Evolutionary conservation across 2,113 vertebrate genomes (phyloP), one percentile per base, ranked within the genome.

Genomic region (Xerus inauris): DNA sequence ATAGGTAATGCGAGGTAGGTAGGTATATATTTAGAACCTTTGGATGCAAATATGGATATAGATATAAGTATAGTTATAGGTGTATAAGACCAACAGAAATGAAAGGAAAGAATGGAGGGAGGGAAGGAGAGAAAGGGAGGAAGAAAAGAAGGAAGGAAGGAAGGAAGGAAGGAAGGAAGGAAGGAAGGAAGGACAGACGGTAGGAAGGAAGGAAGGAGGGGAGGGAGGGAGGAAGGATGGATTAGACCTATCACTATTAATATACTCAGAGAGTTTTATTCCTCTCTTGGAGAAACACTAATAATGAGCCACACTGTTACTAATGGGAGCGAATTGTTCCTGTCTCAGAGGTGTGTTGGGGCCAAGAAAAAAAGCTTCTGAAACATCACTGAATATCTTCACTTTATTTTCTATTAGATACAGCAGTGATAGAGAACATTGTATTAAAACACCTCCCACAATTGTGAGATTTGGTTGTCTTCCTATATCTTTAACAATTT

Each of bases 391-490:
- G 77, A 67, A 7, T 30, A 12, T 22, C n/a, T 73, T 64, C 30
- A 7, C 26, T 82, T 81, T 26, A 22, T 62, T 69, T 75, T 49
- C 12, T 65, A 0, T 30, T 65, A 81, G 38, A 14, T 42, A 3
- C 1, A 6, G 28, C 81, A 9, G 0, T 64, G 47, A 28, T 1
- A 6, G 16, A 67, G 42, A 49, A 51, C 8, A 5, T 42, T 28
- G 5, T 64, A 16, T 62, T 30, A 45, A 64, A 62, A 12, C 17
- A 3, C 30, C 64, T 54, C 59, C 77, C 76, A 8, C 71, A n/a
- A 0, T 10, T 47, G 59, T 51, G 64, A 32, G n/a, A 38, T 71
- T 42, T 64, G 45, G 17, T 38, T 42, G 20, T 83, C 71, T 80
- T 49, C 71, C n/a, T 19, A 4, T 45, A 26, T 91, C 77, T 77